Base-by-base conservation (phyloP, 1,140 invertebrate genomes). In the Andrena cerasifolii region DNA sequence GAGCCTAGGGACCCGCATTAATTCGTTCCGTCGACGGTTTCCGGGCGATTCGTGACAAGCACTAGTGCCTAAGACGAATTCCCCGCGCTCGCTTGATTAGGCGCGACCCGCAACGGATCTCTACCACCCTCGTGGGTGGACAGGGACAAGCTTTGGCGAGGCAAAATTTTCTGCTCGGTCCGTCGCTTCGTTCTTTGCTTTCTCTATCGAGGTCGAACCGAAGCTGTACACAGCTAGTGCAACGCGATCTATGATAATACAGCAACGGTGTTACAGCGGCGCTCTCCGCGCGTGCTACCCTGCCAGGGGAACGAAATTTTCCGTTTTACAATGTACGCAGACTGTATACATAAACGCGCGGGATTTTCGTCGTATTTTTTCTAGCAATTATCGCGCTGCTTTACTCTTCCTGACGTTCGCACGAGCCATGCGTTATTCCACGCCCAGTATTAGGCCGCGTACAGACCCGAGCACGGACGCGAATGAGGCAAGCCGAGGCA, bases 11-110 rank as follows among this genome's bases (percentile, higher is more conserved):
- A 10, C 36, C 51, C 28, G 79, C 75, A 75, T 84, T 85, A 85
- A 86, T 82, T 76, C 71, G 75, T 43, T 21, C 31, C 59, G 56
- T n/a, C 67, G 83, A 75, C 61, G 66, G 53, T 75, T 82, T 74
- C 21, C 36, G 68, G 6, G 28, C 51, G 75, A 78, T 78, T 40
- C 58, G 47, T 68, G 76, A 70, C 21, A 24, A n/a, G 77, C 43
- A 40, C 56, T 51, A 47, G 26, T 49, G 70, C 26, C 40, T 33
- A 18, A 61, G 71, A 45, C 62, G 28, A 71, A 70, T 67, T 3
- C 26, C 51, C 18, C 24, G 47, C 8, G 14, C 31, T 51, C 28
- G 26, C 43, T 54, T 49, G 67, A 72, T 81, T 62, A 61, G 75
- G 3, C 62, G 31, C 62, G 36, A 6, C 51, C 5, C 26, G 14